Evolutionary conservation across 1,140 invertebrate species (phyloP), one percentile per base, ranked within the genome.

Genomic region (Ladona fulva): DNA sequence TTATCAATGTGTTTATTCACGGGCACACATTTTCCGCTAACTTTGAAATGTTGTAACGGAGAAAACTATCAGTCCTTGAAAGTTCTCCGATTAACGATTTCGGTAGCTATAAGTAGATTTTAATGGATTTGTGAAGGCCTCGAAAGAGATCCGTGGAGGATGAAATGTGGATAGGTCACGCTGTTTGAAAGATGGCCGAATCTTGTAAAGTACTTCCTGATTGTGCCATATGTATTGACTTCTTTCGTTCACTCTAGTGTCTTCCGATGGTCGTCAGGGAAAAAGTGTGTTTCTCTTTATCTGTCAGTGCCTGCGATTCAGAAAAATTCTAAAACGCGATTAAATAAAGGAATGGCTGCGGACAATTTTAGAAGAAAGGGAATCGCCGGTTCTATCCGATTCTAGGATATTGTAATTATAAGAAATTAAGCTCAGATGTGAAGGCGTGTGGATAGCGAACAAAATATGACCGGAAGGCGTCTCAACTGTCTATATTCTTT

Each of bases 401-500:
- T 12, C 14, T 6, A 66, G 29, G 29, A 37, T 8, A 5, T 8
- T 37, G 29, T 37, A 66, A 12, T 66, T 19, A 66, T 66, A 66
- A 66, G 14, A 16, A 66, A 66, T 66, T 3, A 66, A 66, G 52
- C 52, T 66, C 52, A 66, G 52, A 66, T 66, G 3, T 66, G n/a
- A 66, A 66, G 52, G 52, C 44, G 19, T 52, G 44, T 52, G 44
- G 44, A 52, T 52, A 52, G 44, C 29, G 29, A 37, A 66, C 14
- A 66, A 66, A 66, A 66, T 66, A 16, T 66, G 29, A 37, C 29
- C 52, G 52, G n/a, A 66, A 12, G 14, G n/a, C n/a, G 52, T 66
- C 52, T 66, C 52, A 66, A 66, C 52, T 66, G 52, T 66, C 52
- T 66, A 66, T 66, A 66, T 66, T 66, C 52, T 66, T 66, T 66